These are phyloP conservation scores for Netelia inedita DNA, from an alignment of 2,888 invertebrate genomes.

Conservation along the genomic window DNA sequence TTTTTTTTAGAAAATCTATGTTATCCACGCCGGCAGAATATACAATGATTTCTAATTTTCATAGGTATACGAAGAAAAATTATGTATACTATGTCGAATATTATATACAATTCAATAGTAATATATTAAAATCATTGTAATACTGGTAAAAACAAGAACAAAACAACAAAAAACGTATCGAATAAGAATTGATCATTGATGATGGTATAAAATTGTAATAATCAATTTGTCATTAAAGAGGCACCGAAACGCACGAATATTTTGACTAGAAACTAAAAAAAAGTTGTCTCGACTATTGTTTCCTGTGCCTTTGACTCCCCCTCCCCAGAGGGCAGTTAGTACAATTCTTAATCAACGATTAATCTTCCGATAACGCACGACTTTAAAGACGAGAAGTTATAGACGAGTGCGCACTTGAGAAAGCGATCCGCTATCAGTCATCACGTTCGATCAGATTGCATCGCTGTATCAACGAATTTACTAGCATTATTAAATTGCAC, in stretches of 20 bases:
- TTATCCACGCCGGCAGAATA: slow-evolving; percentile 55
- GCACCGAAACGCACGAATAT: slow-evolving; percentile 52
- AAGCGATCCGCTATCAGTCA: slow-evolving; percentile 1
- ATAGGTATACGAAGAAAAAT: slow-evolving; percentile 53
- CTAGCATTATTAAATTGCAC: slow-evolving; percentile 18
- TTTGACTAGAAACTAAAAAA: slow-evolving; percentile 64
- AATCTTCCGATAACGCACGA: slow-evolving; percentile 7
- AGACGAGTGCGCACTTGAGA: slow-evolving; percentile 9
- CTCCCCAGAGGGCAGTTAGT: slow-evolving; percentile 38
- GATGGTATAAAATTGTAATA: slow-evolving; percentile 60
- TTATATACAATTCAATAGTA: slow-evolving; percentile 65
- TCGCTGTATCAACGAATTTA: not conserved
- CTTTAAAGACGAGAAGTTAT: slow-evolving; percentile 25
- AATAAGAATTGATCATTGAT: slow-evolving; percentile 42
- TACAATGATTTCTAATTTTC: slow-evolving; percentile 52
- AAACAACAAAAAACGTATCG: slow-evolving; percentile 30
- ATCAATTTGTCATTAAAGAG: slow-evolving; percentile 47
- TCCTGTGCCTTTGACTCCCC: slow-evolving; percentile 10
- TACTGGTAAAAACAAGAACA: slow-evolving; percentile 49
- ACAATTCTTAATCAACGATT: slow-evolving; percentile 20
- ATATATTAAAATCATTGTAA: slow-evolving; percentile 58
- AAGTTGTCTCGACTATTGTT: slow-evolving; percentile 24
- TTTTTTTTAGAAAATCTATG: slow-evolving; percentile 45
- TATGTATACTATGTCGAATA: slow-evolving; percentile 52
- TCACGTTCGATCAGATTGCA: not conserved